phyloP scores from a whole-genome alignment of 2,113 vertebrate species.

The Rhabdomys dilectus region DNA sequence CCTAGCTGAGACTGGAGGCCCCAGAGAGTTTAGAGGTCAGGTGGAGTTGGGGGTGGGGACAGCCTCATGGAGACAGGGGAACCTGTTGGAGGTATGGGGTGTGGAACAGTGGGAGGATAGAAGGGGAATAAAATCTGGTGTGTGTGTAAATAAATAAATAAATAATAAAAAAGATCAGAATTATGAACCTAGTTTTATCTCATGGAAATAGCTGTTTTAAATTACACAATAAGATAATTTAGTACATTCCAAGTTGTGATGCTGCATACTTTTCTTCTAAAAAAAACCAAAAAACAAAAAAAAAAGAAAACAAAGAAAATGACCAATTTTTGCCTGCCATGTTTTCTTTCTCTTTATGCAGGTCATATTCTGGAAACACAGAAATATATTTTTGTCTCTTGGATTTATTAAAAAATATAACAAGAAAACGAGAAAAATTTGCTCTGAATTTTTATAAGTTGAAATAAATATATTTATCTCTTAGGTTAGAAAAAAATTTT shows the following conservation, averaged over 20 bases:
- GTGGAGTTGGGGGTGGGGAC: too few species aligned
- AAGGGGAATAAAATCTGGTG: too few species aligned
- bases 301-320: not conserved
- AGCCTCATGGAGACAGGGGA: too few species aligned
- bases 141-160: too few species aligned
- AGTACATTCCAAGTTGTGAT: not conserved
- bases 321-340: not conserved
- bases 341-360: slow-evolving; percentile 27
- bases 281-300: not conserved
- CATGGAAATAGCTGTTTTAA: not conserved
- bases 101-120: too few species aligned
- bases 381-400: slow-evolving; percentile 19
- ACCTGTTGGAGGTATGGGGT: too few species aligned
- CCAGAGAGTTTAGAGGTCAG: too few species aligned
- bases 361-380: slow-evolving; percentile 1
- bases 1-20: too few species aligned
- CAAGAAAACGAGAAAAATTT: slow-evolving; percentile 29
- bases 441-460: slow-evolving; percentile 21
- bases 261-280: not conserved
- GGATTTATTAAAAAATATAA: slow-evolving; percentile 57
- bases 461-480: slow-evolving; percentile 45
- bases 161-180: not conserved
- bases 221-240: slow-evolving; percentile 11
- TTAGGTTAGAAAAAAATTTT: not conserved
- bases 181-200: not conserved